Evolutionary conservation across 2,888 invertebrate genomes (phyloP).

Genomic region (Cephus pygmeus): DNA sequence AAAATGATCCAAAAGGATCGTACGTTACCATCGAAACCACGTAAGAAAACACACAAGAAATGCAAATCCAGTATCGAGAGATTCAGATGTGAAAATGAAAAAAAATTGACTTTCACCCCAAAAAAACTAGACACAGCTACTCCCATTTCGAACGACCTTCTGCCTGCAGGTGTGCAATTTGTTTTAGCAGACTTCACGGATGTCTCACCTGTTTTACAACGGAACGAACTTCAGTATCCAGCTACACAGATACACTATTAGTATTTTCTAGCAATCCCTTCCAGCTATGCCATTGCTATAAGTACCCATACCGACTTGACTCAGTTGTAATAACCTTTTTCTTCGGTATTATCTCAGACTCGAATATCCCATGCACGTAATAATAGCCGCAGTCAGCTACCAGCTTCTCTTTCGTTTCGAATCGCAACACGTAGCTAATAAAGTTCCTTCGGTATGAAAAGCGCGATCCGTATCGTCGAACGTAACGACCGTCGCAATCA

Average conservation of each 20-base stretch:
- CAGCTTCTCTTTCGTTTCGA: slow-evolving; percentile 1
- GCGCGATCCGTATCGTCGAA: slow-evolving; percentile 5
- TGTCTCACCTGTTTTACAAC: background rate
- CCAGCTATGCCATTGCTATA: background rate
- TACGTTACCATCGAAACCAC: background rate
- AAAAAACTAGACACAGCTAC: background rate
- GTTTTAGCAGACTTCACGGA: background rate
- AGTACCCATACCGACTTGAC: background rate
- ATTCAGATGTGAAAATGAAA: background rate
- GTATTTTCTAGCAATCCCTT: background rate
- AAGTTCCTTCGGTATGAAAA: background rate
- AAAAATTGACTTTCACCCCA: background rate
- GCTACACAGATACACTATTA: background rate
- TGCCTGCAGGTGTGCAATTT: background rate
- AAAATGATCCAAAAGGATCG: background rate
- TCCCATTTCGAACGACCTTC: background rate
- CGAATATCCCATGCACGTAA: background rate
- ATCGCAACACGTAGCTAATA: slow-evolving; percentile 6
- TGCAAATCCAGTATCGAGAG: background rate
- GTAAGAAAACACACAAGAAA: background rate
- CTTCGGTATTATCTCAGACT: background rate
- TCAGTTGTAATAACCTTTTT: background rate
- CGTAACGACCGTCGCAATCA: slow-evolving; percentile 2
- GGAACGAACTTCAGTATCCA: background rate
- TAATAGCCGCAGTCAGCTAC: background rate